Percentiles rank a stretch among this genome's conserved stretches.
These are phyloP conservation scores for Tenebrio molitor DNA, from an alignment of 1,140 invertebrate species.

Conservation along the genomic window DNA sequence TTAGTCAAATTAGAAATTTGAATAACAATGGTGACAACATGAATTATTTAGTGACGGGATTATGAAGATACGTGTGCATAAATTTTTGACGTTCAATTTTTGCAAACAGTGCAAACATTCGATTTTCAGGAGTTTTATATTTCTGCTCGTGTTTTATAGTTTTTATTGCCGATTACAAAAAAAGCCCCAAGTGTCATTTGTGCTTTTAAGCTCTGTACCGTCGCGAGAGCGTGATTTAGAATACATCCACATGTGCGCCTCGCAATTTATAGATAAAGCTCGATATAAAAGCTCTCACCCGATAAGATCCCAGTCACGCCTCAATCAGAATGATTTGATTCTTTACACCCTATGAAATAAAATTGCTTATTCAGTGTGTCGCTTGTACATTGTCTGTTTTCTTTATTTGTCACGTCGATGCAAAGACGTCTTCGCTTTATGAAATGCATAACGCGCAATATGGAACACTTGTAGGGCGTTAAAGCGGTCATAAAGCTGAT, in stretches of 20 bases:
- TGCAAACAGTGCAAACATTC: no score
- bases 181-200: no score
- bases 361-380: slow-evolving; percentile 51
- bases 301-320: slow-evolving; percentile 40
- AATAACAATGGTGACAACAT: no score
- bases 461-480: slow-evolving; percentile 49
- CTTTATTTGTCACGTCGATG: slow-evolving; percentile 32
- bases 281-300: slow-evolving; percentile 25
- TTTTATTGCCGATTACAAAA: no score
- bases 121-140: no score
- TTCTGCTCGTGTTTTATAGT: no score
- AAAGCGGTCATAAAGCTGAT: slow-evolving; percentile 47
- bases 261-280: slow-evolving; percentile 36
- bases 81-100: no score
- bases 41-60: no score
- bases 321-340: slow-evolving; percentile 51
- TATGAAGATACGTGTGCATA: no score
- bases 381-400: slow-evolving; percentile 40
- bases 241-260: slow-evolving; percentile 28
- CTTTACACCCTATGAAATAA: slow-evolving; percentile 46
- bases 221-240: slow-evolving; percentile 19
- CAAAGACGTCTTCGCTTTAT: slow-evolving; percentile 23
- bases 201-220: slow-evolving; percentile 7
- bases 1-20: no score
- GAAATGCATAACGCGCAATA: slow-evolving; percentile 42